These are phyloP conservation scores for Notothenia coriiceps DNA, from an alignment of 2,113 vertebrate genomes.

Conservation along the genomic window DNA sequence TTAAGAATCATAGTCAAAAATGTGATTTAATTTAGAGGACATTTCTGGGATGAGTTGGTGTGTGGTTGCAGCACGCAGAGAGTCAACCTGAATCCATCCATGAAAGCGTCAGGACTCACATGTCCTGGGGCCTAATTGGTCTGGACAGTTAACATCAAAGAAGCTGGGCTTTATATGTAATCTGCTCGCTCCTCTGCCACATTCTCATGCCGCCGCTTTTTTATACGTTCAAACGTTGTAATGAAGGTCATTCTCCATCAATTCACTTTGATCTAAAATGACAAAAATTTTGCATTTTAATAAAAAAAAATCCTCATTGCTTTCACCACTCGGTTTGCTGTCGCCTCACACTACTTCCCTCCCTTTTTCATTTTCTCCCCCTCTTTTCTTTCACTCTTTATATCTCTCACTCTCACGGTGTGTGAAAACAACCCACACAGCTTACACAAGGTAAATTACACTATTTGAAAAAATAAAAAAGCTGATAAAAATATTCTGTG, in stretches of 20 bases:
- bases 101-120: constrained; percentile 72
- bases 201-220: constrained; percentile 59
- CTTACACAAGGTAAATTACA: constrained; percentile 49
- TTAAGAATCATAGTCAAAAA: constrained; percentile 44
- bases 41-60: constrained; percentile 56
- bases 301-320: constrained; percentile 52
- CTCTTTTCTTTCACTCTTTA: constrained; percentile 17
- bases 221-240: constrained; percentile 76
- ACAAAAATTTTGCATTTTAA: constrained; percentile 76
- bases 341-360: constrained; percentile 17
- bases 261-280: constrained; percentile 81
- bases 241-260: constrained; percentile 82
- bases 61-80: constrained; percentile 59
- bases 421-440: constrained; percentile 41
- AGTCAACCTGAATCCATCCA: constrained; percentile 71
- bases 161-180: constrained; percentile 76
- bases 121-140: constrained; percentile 79
- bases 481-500: constrained; percentile 19
- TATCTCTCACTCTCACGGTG: neutral
- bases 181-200: constrained; percentile 74
- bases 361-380: constrained; percentile 13
- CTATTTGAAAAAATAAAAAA: constrained; percentile 16
- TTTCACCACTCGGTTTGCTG: constrained; percentile 34
- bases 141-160: constrained; percentile 85
- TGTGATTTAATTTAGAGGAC: constrained; percentile 57